Conservation (phyloP, 2,797 vertebrate species). For the Poecile montanus region DNA sequence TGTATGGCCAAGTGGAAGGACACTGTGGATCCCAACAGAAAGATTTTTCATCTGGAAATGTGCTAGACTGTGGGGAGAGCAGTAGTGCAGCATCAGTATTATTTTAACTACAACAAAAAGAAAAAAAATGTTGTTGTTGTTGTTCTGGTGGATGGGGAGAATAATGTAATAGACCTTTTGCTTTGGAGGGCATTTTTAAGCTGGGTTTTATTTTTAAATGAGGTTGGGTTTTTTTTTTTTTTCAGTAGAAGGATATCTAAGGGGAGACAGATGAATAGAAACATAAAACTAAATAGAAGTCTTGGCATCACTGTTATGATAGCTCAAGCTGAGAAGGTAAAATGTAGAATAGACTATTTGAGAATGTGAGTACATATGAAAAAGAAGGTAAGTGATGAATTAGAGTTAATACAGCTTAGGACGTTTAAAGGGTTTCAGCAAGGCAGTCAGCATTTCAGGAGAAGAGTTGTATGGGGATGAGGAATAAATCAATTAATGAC, state of each 20-base stretch:
- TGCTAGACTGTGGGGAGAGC: background rate
- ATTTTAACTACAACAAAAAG: background rate
- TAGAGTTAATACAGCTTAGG: background rate
- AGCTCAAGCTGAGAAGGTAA: background rate
- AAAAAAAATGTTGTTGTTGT: background rate
- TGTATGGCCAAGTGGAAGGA: background rate
- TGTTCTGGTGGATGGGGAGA: background rate
- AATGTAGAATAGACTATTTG: background rate
- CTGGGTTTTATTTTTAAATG: background rate
- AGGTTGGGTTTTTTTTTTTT: background rate
- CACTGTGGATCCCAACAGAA: background rate
- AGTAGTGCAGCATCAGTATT: background rate
- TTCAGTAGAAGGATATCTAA: background rate
- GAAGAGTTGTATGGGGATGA: background rate
- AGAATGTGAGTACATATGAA: background rate
- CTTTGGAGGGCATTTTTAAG: background rate
- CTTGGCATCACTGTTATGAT: background rate
- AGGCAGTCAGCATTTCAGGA: background rate
- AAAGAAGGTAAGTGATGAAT: background rate
- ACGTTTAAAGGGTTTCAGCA: background rate
- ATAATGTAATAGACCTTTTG: background rate
- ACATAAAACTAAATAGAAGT: background rate
- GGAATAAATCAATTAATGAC: background rate
- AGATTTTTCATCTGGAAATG: background rate
- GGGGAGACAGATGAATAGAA: background rate